phyloP scores from a whole-genome alignment of 2,797 vertebrate species.

The Sebastolobus alascanus region DNA sequence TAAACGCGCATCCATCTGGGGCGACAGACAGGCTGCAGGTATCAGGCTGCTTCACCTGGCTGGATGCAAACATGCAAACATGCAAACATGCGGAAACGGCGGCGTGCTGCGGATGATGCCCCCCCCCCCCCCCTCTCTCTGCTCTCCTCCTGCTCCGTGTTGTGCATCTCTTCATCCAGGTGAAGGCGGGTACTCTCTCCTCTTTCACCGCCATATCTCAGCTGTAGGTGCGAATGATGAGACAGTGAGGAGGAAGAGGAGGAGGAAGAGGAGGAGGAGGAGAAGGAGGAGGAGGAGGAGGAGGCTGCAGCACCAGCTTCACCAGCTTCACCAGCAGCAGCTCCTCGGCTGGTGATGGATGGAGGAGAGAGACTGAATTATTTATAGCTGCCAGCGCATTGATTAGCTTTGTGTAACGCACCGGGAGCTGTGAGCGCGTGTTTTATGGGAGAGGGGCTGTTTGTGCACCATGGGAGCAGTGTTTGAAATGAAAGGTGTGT shows the following conservation, averaged over 20 bases:
- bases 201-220: slow-evolving; percentile 21
- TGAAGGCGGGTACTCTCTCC: slow-evolving; percentile 37
- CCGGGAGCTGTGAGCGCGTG: background rate
- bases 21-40: slow-evolving; percentile 32
- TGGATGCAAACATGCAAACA: background rate
- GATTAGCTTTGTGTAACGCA: slow-evolving; percentile 62
- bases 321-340: slow-evolving; percentile 1
- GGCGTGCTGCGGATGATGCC: background rate
- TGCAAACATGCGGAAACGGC: slow-evolving; percentile 1
- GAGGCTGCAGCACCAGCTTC: background rate
- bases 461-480: background rate
- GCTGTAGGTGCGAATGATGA: slow-evolving; percentile 30
- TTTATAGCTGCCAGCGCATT: slow-evolving; percentile 68
- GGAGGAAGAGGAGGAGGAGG: background rate
- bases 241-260: background rate
- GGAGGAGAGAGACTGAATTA: slow-evolving; percentile 59
- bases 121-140: background rate
- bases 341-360: slow-evolving; percentile 45
- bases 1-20: background rate
- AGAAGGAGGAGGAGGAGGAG: background rate
- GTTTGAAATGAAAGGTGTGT: slow-evolving; percentile 14
- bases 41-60: slow-evolving; percentile 37
- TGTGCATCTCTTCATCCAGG: slow-evolving; percentile 29
- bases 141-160: background rate
- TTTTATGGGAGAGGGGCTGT: background rate